Percentiles rank a stretch among this genome's conserved stretches.
Conservation (phyloP, 1,140 invertebrate genomes). For the Mercenaria mercenaria region DNA sequence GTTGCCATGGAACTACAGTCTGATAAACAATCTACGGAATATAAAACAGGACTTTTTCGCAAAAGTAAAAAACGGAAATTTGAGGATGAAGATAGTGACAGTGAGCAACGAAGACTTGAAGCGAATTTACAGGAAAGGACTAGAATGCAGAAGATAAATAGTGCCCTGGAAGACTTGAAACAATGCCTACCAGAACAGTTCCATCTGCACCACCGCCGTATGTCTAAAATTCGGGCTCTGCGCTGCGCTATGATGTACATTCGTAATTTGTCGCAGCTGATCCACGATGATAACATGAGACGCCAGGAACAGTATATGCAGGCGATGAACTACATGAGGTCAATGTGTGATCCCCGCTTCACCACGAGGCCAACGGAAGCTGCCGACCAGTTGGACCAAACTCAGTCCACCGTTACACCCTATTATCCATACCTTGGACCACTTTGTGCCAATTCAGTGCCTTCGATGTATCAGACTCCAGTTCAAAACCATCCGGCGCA, state of each 20-base stretch:
- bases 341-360: not conserved
- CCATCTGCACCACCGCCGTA: constrained; percentile 97
- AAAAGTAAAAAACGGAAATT: constrained; percentile 40
- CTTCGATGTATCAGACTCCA: constrained; percentile 33
- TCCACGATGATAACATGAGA: constrained; percentile 84
- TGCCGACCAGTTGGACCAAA: not conserved
- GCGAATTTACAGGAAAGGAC: constrained; percentile 89
- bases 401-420: not conserved
- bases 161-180: constrained; percentile 92
- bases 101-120: constrained; percentile 68
- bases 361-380: not conserved
- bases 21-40: constrained; percentile 15
- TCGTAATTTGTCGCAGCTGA: constrained; percentile 96
- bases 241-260: constrained; percentile 98
- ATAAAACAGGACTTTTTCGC: not conserved
- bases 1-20: not conserved
- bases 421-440: constrained; percentile 42
- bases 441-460: not conserved
- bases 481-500: not conserved
- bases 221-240: constrained; percentile 98
- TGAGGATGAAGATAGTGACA: constrained; percentile 65
- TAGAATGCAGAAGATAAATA: constrained; percentile 98
- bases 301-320: constrained; percentile 28
- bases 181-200: constrained; percentile 96
- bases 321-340: not conserved